Conservation (phyloP, 2,797 vertebrate genomes). For the Telmatherina bonti region DNA sequence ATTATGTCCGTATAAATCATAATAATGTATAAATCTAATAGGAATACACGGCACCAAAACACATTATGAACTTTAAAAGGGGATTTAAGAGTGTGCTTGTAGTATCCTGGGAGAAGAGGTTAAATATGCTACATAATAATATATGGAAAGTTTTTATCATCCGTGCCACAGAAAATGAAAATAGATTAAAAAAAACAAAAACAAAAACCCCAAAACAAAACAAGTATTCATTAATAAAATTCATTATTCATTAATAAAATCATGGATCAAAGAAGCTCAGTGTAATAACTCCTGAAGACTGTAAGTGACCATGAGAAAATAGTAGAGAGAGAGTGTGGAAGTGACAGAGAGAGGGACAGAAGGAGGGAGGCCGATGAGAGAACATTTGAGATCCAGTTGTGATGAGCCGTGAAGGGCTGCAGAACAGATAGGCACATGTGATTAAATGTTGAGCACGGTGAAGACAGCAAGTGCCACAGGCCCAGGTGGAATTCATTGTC, state of each 20-base stretch:
- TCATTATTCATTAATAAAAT: conserved; percentile 16
- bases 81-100: neutral
- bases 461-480: conserved; percentile 61
- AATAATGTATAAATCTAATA: conserved; percentile 9
- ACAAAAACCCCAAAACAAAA: no score
- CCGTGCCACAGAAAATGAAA: neutral
- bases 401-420: conserved; percentile 28
- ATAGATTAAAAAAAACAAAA: neutral
- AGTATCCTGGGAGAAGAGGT: neutral
- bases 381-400: conserved; percentile 42
- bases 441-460: conserved; percentile 50
- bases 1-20: no score
- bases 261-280: conserved; percentile 8
- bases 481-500: conserved; percentile 76
- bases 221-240: conserved; percentile 16
- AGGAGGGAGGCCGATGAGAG: conserved; percentile 28
- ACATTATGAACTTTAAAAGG: neutral
- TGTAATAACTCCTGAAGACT: conserved; percentile 14
- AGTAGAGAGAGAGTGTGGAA: conserved; percentile 19
- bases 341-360: conserved; percentile 34
- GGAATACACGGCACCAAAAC: conserved; percentile 17
- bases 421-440: conserved; percentile 37
- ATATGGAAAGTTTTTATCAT: neutral
- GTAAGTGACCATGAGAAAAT: conserved; percentile 23
- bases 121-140: neutral